Percentiles rank a stretch among this genome's conserved stretches.
Conservation (phyloP, 2,888 invertebrate genomes). For the Mythimna pallens region DNA sequence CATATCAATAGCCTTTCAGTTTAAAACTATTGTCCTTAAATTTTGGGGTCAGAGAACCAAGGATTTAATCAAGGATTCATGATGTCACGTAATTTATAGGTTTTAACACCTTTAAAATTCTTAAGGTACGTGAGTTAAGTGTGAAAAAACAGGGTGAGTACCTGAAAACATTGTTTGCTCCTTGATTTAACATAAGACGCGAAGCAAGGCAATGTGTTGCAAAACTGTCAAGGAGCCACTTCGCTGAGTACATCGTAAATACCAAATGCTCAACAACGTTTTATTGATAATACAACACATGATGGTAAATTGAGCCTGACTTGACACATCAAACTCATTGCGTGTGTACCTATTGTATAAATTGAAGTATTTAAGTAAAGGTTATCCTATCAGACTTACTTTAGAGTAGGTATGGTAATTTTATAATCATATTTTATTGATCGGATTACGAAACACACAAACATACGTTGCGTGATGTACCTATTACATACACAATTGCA, state of each 20-base stretch:
- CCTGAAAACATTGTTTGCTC: slow-evolving; percentile 64
- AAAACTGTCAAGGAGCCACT: slow-evolving; percentile 73
- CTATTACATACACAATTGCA: slow-evolving; percentile 20
- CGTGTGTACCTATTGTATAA: slow-evolving; percentile 45
- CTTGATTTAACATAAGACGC: slow-evolving; percentile 61
- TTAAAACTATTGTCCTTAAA: slow-evolving; percentile 26
- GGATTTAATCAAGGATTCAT: slow-evolving; percentile 40
- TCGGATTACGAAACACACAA: slow-evolving; percentile 35
- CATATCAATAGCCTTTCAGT: slow-evolving; percentile 8
- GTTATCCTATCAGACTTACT: slow-evolving; percentile 27
- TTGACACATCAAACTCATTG: slow-evolving; percentile 23
- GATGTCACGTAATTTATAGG: slow-evolving; percentile 18
- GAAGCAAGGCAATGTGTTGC: slow-evolving; percentile 69
- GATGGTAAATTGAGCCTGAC: slow-evolving; percentile 38
- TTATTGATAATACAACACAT: slow-evolving; percentile 52
- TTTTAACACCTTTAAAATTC: slow-evolving; percentile 49
- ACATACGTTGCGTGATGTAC: slow-evolving; percentile 10
- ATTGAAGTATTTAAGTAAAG: slow-evolving; percentile 36
- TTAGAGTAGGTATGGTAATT: slow-evolving; percentile 49
- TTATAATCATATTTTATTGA: slow-evolving; percentile 49
- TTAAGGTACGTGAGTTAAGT: slow-evolving; percentile 47
- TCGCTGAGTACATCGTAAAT: slow-evolving; percentile 64
- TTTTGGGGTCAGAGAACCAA: slow-evolving; percentile 28
- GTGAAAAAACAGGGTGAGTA: slow-evolving; percentile 60
- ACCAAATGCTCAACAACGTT: slow-evolving; percentile 62